phyloP scores from a whole-genome alignment of 2,888 invertebrate species.

The Eupsilia transversa region DNA sequence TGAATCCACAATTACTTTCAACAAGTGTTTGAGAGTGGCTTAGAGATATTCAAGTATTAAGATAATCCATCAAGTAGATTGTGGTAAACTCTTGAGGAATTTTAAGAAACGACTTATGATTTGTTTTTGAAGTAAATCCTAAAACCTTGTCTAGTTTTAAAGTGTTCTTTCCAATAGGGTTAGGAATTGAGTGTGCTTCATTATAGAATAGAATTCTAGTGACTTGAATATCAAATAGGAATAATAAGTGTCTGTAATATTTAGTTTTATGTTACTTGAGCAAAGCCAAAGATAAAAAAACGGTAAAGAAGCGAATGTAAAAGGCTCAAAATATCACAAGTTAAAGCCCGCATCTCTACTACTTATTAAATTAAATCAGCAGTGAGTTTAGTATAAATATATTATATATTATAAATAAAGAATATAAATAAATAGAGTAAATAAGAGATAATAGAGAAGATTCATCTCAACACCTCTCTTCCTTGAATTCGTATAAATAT shows the following conservation, averaged over 20 bases:
- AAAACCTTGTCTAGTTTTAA: background rate
- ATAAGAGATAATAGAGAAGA: no score
- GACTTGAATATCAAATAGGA: background rate
- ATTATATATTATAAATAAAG: no score
- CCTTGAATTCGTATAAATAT: no score
- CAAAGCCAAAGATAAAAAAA: background rate
- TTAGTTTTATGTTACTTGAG: background rate
- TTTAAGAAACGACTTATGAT: background rate
- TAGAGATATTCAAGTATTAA: conserved; percentile 5
- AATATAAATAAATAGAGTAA: background rate
- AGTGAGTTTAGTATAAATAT: no score
- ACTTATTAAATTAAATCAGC: background rate
- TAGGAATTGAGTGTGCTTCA: background rate
- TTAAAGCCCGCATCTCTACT: background rate
- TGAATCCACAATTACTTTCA: conserved; percentile 27
- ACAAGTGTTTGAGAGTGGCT: conserved; percentile 25
- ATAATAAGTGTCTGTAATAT: background rate
- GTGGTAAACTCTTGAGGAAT: background rate
- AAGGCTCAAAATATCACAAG: background rate
- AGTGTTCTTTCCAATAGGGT: background rate
- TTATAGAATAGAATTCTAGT: background rate
- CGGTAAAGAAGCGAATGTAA: background rate
- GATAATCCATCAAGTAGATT: conserved; percentile 17
- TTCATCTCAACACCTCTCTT: no score
- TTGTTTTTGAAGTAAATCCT: conserved; percentile 4